Evolutionary conservation across 2,113 vertebrate genomes (phyloP).

Genomic region (Propithecus coquereli): DNA sequence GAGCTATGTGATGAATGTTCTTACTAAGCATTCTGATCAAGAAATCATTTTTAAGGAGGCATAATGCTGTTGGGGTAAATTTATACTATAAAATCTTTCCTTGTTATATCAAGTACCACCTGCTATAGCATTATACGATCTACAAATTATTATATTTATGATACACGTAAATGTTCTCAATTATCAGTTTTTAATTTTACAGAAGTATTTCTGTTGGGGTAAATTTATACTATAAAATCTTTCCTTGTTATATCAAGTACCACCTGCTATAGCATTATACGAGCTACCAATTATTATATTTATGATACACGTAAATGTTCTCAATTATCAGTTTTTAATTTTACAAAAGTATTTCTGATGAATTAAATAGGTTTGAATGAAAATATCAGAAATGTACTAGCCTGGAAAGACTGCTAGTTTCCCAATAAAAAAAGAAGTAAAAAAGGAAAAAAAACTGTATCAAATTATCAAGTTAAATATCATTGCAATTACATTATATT

Average conservation of each 20-base stretch:
- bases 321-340: not conserved
- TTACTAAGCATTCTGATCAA: not conserved
- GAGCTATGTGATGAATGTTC: not conserved
- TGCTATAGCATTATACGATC: not conserved
- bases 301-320: not conserved
- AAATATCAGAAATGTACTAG: not conserved
- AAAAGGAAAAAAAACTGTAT: not conserved
- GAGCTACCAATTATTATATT: not conserved
- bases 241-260: constrained; percentile 10
- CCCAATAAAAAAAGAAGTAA: not conserved
- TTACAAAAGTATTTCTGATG: constrained; percentile 3
- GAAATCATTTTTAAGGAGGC: not conserved
- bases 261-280: not conserved
- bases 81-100: not conserved
- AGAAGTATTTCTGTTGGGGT: not conserved
- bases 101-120: constrained; percentile 7
- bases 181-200: not conserved
- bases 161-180: not conserved
- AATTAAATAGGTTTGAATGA: not conserved
- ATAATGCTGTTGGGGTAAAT: not conserved
- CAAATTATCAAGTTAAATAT: not conserved
- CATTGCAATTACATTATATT: not conserved
- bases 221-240: not conserved
- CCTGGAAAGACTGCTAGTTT: not conserved
- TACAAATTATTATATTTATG: not conserved